Base-by-base conservation (phyloP, 2,797 vertebrate species). In the Pogoniulus pusillus region DNA sequence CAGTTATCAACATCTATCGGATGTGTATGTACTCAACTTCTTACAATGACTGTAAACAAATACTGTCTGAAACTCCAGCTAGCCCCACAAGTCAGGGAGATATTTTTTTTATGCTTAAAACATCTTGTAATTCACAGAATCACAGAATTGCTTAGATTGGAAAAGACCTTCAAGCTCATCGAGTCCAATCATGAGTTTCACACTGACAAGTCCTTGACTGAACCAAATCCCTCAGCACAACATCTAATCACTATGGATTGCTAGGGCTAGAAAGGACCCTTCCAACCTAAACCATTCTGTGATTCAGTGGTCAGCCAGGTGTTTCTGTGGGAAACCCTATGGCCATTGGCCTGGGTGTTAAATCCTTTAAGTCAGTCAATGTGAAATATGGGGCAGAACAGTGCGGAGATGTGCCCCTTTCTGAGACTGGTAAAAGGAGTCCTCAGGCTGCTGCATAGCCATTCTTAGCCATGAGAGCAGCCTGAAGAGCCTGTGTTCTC, bases 311-410 rank as follows among this genome's bases (percentile, higher is more conserved):
- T 34, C 47, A 16, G 17, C 29, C 68, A 51, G 5, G 17, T 13
- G 53, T 43, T 23, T 60, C 22, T 20, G 3, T 4, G 71, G 51
- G 30, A 62, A 75, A 22, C 32, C 66, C 63, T 37, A 23, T 51
- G 75, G 54, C 32, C 63, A 57, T 41, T 57, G 57, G 68, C 32
- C n/a, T 10, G 41, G 15, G 6, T 6, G 39, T 51, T 14, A 45
- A 22, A 54, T 1, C 1, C 22, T 74, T 32, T 9, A 22, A 66
- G 37, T 41, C 35, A 76, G 16, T 49, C 7, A 7, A 0, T 29
- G 8, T 32, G 27, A 43, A 55, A 68, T 0, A 2, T 4, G 7
- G 65, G 63, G 53, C 60, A 59, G n/a, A n/a, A 32, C 1, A 23
- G 11, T 14, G 39, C 26, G 45, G n/a, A 68, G 19, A 32, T 26